These are phyloP conservation scores for Myathropa florea DNA, from an alignment of 2,888 invertebrate genomes.

Conservation along the genomic window DNA sequence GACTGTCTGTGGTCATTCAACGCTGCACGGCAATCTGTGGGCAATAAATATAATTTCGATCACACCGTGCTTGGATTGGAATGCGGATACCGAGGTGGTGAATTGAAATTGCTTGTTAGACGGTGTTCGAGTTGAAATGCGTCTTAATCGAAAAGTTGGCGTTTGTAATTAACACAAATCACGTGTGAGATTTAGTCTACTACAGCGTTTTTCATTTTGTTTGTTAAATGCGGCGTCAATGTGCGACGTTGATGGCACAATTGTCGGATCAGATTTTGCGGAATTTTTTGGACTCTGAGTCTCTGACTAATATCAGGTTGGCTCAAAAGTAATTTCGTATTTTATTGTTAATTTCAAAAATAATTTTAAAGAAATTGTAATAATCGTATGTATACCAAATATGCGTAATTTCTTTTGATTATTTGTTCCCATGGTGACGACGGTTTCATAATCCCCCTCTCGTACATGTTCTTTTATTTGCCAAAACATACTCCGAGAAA, in stretches of 20 bases:
- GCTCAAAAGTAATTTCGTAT: too few relatives aligned
- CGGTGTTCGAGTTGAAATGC: neutral
- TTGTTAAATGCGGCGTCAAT: neutral
- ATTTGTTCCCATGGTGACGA: too few relatives aligned
- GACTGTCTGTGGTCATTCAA: neutral
- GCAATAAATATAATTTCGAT: neutral
- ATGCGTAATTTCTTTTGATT: too few relatives aligned
- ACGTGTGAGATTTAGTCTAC: neutral
- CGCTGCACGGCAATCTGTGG: neutral
- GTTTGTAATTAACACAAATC: neutral
- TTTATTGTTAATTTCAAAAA: too few relatives aligned
- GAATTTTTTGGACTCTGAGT: too few relatives aligned
- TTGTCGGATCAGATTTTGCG: too few relatives aligned
- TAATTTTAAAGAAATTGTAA: too few relatives aligned
- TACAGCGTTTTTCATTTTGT: neutral
- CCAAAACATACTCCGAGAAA: too few relatives aligned
- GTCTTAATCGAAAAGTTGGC: neutral
- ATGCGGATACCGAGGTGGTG: neutral
- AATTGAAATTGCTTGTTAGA: neutral
- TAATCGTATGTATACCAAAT: too few relatives aligned
- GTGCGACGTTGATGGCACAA: neutral
- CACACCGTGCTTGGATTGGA: neutral
- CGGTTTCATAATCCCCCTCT: too few relatives aligned
- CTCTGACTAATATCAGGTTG: too few relatives aligned
- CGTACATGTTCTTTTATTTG: too few relatives aligned